Conservation (phyloP, 2,888 invertebrate species). For the Leucophenga montana region DNA sequence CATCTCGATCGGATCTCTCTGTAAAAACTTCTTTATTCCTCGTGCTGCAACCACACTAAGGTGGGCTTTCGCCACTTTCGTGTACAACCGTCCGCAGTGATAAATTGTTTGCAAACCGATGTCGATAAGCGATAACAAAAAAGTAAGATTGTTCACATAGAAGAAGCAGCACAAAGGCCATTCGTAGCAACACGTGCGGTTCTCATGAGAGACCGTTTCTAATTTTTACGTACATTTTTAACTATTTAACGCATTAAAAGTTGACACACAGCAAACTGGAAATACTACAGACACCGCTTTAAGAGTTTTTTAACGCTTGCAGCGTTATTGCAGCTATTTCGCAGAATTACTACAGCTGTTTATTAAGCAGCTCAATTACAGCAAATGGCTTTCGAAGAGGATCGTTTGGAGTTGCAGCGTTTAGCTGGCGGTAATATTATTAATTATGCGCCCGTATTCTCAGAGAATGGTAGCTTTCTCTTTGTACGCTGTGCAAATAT, state of each 20-base stretch:
- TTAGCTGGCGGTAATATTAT: slow-evolving; percentile 79
- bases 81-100: too few relatives aligned
- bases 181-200: slow-evolving; percentile 18
- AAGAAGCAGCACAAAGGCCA: slow-evolving; percentile 20
- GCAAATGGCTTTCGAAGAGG: slow-evolving; percentile 65
- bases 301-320: slow-evolving; percentile 27
- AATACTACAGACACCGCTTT: slow-evolving; percentile 27
- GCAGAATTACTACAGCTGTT: slow-evolving; percentile 22
- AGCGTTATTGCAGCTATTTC: slow-evolving; percentile 17
- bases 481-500: slow-evolving; percentile 77
- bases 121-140: background rate
- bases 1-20: too few relatives aligned
- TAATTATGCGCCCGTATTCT: slow-evolving; percentile 77
- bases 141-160: background rate
- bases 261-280: slow-evolving; percentile 30
- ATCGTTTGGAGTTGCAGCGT: slow-evolving; percentile 74
- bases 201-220: background rate
- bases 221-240: background rate
- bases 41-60: too few relatives aligned
- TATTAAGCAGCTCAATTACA: slow-evolving; percentile 6
- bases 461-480: slow-evolving; percentile 77
- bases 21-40: too few relatives aligned
- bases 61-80: too few relatives aligned
- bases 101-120: too few relatives aligned
- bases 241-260: slow-evolving; percentile 6